phyloP scores from a whole-genome alignment of 2,113 vertebrate genomes.

The Piprites chloris region DNA sequence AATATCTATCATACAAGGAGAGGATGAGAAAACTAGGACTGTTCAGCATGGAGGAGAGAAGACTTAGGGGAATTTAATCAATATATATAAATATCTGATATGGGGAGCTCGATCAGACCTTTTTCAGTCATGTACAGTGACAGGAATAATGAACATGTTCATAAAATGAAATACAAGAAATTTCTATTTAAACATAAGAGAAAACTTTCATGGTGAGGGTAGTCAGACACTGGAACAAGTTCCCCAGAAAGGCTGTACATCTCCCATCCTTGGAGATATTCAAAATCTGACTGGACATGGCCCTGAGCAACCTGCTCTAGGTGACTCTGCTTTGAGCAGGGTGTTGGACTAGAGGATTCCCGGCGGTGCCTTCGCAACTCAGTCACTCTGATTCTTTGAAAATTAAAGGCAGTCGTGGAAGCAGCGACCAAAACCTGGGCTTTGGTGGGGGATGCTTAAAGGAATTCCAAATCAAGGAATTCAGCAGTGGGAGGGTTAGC shows the following conservation, averaged over 20 bases:
- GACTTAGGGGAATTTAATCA: background rate
- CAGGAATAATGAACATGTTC: rapidly evolving
- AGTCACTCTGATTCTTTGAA: background rate
- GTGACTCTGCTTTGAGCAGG: background rate
- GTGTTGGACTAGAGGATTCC: background rate
- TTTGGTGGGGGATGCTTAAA: background rate
- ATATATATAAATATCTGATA: background rate
- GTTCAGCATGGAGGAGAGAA: background rate
- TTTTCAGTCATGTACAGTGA: background rate
- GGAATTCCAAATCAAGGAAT: background rate
- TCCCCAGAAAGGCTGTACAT: background rate
- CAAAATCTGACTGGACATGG: background rate
- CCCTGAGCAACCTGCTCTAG: background rate
- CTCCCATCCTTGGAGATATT: background rate
- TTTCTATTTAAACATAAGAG: background rate
- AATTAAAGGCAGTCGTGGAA: background rate
- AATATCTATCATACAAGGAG: background rate
- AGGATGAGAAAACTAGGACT: background rate
- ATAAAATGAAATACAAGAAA: background rate
- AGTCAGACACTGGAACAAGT: background rate
- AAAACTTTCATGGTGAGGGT: background rate
- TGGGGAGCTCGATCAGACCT: rapidly evolving
- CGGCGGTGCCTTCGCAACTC: rapidly evolving
- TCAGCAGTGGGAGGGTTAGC: background rate
- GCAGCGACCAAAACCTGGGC: background rate